Evolutionary conservation across 2,797 vertebrate species (phyloP).

Genomic region (Tapirus indicus): DNA sequence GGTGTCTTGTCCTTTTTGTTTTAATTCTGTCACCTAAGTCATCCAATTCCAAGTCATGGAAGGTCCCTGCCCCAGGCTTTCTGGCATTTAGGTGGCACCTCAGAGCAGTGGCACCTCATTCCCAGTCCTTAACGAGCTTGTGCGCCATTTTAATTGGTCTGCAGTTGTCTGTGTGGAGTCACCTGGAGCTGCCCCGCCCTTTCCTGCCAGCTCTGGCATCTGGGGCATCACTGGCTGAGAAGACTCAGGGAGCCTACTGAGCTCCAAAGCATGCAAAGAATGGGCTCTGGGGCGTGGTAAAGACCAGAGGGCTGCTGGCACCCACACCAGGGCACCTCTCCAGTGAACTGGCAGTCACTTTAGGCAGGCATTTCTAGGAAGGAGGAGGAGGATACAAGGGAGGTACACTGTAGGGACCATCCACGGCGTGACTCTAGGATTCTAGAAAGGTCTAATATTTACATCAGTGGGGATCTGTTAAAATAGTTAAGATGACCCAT

Average conservation of each 20-base stretch:
- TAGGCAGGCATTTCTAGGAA: conserved; percentile 20
- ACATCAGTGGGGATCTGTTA: background rate
- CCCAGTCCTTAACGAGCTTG: background rate
- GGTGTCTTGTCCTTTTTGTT: conserved; percentile 2
- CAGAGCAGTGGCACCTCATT: background rate
- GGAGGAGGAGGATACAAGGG: background rate
- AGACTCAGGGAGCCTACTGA: background rate
- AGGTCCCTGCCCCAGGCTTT: background rate
- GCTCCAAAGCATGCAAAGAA: conserved; percentile 28
- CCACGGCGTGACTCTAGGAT: background rate
- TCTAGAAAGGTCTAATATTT: background rate
- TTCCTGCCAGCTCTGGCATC: conserved; percentile 50
- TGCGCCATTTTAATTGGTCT: conserved; percentile 57
- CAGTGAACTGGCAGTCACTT: background rate
- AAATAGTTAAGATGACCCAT: background rate
- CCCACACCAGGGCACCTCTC: background rate
- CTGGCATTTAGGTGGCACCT: conserved; percentile 22
- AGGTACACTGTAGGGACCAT: background rate
- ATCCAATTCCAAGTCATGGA: conserved; percentile 37
- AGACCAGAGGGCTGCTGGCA: background rate
- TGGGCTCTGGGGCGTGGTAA: background rate
- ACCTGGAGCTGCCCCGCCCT: conserved; percentile 23
- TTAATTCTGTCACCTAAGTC: conserved; percentile 27
- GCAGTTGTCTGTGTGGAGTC: conserved; percentile 7
- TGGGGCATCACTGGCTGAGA: background rate